Conservation (phyloP, 2,797 vertebrate species). For the Sternarchorhynchus goeldii region DNA sequence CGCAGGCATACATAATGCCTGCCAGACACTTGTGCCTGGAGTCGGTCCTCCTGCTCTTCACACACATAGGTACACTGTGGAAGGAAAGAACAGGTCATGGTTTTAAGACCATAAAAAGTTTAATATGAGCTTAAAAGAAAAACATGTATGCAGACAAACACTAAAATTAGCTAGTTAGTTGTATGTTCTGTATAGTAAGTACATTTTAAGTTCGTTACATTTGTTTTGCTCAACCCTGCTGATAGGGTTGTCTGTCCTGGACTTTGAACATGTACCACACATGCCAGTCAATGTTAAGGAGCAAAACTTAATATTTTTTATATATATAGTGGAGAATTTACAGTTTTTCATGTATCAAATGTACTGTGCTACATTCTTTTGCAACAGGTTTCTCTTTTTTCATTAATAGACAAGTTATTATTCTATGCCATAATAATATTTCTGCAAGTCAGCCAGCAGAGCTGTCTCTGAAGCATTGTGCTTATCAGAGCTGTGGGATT, state of each 20-base stretch:
- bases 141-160: background rate
- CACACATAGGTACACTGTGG: background rate
- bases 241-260: too few species aligned
- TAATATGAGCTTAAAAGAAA: background rate
- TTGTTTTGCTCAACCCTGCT: too few species aligned
- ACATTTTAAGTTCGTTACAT: background rate
- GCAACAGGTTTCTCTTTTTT: background rate
- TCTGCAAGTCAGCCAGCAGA: too few species aligned
- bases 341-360: too few species aligned
- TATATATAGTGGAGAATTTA: background rate
- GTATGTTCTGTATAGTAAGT: background rate
- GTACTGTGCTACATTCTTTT: too few species aligned
- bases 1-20: background rate
- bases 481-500: conserved; percentile 39
- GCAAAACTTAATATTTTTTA: background rate
- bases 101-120: background rate
- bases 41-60: background rate
- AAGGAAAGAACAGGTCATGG: background rate
- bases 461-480: conserved; percentile 8
- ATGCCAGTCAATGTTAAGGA: background rate
- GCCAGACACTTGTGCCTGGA: too few species aligned
- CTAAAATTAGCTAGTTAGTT: background rate
- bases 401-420: too few species aligned
- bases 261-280: background rate
- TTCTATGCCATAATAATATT: too few species aligned